Conservation (phyloP, 2,113 vertebrate species). For the Polypterus bichir region DNA sequence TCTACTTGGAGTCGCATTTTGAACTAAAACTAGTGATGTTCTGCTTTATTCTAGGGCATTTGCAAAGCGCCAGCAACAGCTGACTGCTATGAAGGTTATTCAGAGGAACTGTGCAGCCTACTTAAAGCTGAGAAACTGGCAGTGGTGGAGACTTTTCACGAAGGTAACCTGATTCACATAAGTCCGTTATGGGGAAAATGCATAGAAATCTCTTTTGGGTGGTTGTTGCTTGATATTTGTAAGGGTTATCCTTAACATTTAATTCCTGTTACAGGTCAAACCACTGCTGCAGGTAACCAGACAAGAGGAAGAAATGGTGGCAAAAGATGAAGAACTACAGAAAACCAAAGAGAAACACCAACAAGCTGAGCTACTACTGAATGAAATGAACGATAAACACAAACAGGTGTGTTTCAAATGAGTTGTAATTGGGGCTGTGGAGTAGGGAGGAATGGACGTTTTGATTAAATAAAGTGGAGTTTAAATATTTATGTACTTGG, state of each 20-base stretch:
- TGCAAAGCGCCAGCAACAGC: slow-evolving; percentile 84
- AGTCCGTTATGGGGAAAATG: too few relatives aligned
- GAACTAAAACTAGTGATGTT: neutral
- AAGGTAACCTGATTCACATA: slow-evolving; percentile 54
- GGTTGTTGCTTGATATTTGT: neutral
- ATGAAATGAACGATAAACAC: slow-evolving; percentile 70
- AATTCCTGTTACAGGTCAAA: slow-evolving; percentile 62
- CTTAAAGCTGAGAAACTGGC: slow-evolving; percentile 94
- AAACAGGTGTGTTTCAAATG: slow-evolving; percentile 53
- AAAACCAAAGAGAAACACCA: slow-evolving; percentile 81
- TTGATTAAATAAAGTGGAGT: too few relatives aligned
- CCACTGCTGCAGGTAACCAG: slow-evolving; percentile 89
- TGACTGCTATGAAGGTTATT: slow-evolving; percentile 94
- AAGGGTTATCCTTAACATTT: neutral
- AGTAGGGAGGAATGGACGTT: too few relatives aligned
- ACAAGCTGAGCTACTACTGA: slow-evolving; percentile 65
- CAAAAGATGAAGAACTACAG: slow-evolving; percentile 81
- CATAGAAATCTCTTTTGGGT: neutral
- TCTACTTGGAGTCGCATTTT: neutral
- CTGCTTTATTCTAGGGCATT: slow-evolving; percentile 61
- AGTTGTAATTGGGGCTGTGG: too few relatives aligned
- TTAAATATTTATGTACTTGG: too few relatives aligned
- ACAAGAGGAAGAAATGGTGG: slow-evolving; percentile 91
- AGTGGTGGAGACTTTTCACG: slow-evolving; percentile 98
- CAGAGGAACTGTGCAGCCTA: slow-evolving; percentile 98